phyloP scores from a whole-genome alignment of 2,113 vertebrate genomes.

The Hippocampus guttulatus region DNA sequence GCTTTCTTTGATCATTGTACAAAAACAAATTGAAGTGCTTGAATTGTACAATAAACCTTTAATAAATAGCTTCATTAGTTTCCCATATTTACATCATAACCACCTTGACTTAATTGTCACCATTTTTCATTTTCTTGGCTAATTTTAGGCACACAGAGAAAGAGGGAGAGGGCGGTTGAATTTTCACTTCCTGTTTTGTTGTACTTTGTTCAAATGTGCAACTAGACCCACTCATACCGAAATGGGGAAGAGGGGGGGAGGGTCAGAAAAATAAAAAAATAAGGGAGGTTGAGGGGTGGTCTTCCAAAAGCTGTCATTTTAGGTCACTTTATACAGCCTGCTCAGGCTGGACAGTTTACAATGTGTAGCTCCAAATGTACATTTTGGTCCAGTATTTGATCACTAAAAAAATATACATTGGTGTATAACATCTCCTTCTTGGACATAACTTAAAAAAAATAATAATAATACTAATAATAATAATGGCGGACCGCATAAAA shows the following conservation, averaged over 20 bases:
- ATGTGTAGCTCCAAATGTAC: background rate
- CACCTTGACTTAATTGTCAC: conserved; percentile 65
- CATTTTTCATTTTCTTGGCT: conserved; percentile 66
- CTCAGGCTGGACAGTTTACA: background rate
- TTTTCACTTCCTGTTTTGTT: conserved; percentile 13
- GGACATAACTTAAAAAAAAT: conserved; percentile 35
- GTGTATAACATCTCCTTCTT: conserved; percentile 18
- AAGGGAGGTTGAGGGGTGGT: background rate
- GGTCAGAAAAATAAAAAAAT: background rate
- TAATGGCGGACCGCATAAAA: conserved; percentile 4
- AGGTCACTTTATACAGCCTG: background rate
- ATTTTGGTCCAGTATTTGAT: conserved; percentile 43
- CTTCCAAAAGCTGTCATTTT: background rate
- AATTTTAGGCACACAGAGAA: conserved; percentile 72
- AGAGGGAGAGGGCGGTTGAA: conserved; percentile 4
- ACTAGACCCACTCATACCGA: background rate
- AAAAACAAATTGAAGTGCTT: background rate
- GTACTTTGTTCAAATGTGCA: background rate
- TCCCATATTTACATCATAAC: conserved; percentile 74
- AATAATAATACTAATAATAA: background rate
- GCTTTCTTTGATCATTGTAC: background rate
- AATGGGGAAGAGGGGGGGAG: too few relatives aligned
- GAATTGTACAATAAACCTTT: conserved; percentile 77
- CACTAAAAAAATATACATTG: conserved; percentile 4
- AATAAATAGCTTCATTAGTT: conserved; percentile 81